Evolutionary conservation across 2,797 vertebrate species (phyloP), one percentile per base, ranked within the genome.

Genomic region (Channa striata): DNA sequence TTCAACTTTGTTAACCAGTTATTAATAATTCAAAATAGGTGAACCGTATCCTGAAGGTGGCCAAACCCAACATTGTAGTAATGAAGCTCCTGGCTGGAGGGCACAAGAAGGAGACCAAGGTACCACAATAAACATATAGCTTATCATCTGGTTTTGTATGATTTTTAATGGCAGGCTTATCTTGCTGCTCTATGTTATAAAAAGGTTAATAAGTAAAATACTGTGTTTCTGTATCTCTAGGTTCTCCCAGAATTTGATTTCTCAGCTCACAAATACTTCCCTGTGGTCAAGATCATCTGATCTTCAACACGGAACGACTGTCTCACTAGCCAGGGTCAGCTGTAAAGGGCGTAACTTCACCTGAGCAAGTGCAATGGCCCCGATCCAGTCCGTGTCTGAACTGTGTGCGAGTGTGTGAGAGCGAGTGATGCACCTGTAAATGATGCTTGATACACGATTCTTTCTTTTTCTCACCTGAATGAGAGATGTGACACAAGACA

Each of bases 1-100:
- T 4, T n/a, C 23, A 7, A 11, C 39, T 16, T 58, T 2, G 66
- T 1, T 83, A 75, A 83, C 13, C 34, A 56, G 0, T 20, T 33
- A 23, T 56, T 47, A 16, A 47, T 85, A 10, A 51, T 51, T 78
- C 10, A 17, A 56, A 84, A 80, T 89, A 99, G 98, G 96, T 99
- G 59, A 99, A 82, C 79, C 95, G 96, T 72, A 99, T 99, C 82
- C 92, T 99, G 33, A 99, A 97, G 89, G 97, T 99, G 87, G 97
- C 97, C 87, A 99, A 99, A 87, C 97, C 98, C 51, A 99, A 99
- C 88, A 98, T 99, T 72, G 97, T 99, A 54, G 98, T 99, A 56
- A 99, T 95, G 96, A 99, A 99, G 87, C 92, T 99, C 19, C 89
- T 99, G 81, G 98, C 98, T 76, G 98, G 98, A 92, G 98, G 98